Conservation (phyloP, 2,888 invertebrate genomes). For the Achlya flavicornis region DNA sequence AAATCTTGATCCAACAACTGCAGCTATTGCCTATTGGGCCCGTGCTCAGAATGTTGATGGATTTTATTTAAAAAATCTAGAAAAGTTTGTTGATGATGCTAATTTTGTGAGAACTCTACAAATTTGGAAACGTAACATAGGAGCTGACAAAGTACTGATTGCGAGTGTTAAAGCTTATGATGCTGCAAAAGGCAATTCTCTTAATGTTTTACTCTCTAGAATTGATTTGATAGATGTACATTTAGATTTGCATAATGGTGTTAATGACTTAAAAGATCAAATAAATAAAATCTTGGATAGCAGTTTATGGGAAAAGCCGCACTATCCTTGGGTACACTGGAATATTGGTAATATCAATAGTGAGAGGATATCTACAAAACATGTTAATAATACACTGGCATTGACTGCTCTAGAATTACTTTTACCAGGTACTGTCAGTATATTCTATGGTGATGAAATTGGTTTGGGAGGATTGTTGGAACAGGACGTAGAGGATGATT, state of each 20-base stretch:
- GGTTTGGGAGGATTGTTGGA: slow-evolving; percentile 84
- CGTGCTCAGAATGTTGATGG: slow-evolving; percentile 92
- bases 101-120: slow-evolving; percentile 84
- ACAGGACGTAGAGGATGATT: slow-evolving; percentile 82
- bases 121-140: slow-evolving; percentile 88
- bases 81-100: slow-evolving; percentile 85
- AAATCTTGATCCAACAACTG: slow-evolving; percentile 62
- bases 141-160: slow-evolving; percentile 86
- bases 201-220: slow-evolving; percentile 85
- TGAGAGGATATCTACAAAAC: slow-evolving; percentile 83
- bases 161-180: slow-evolving; percentile 84
- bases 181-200: slow-evolving; percentile 69
- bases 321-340: slow-evolving; percentile 92
- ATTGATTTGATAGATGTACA: slow-evolving; percentile 89
- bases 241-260: slow-evolving; percentile 84
- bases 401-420: slow-evolving; percentile 89
- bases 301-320: slow-evolving; percentile 84
- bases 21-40: slow-evolving; percentile 69
- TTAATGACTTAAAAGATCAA: slow-evolving; percentile 82
- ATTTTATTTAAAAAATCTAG: slow-evolving; percentile 93
- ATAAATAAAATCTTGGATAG: slow-evolving; percentile 84
- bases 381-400: slow-evolving; percentile 86
- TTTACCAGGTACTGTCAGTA: slow-evolving; percentile 92
- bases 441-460: slow-evolving; percentile 97
- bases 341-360: slow-evolving; percentile 87